phyloP scores from a whole-genome alignment of 2,888 invertebrate genomes.

The Pterostichus niger region DNA sequence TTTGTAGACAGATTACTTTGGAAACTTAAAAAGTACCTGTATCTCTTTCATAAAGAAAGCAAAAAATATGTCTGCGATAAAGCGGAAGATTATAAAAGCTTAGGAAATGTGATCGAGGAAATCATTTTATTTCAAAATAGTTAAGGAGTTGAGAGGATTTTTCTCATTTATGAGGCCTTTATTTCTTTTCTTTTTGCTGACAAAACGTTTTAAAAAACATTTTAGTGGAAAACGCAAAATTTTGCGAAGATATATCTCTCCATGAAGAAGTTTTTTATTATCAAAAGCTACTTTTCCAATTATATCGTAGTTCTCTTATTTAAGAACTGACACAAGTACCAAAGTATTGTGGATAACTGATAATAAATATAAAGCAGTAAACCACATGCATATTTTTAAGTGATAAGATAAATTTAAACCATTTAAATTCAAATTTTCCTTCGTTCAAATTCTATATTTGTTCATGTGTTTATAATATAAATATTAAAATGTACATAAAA shows the following conservation, averaged over 20 bases:
- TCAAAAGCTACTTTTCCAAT: too few species aligned
- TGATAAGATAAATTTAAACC: not conserved
- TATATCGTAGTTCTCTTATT: too few species aligned
- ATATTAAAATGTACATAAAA: too few species aligned
- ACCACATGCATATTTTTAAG: not conserved
- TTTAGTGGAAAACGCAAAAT: slow-evolving; percentile 8
- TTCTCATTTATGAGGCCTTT: slow-evolving; percentile 8
- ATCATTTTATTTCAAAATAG: slow-evolving; percentile 7
- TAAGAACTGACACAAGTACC: too few species aligned
- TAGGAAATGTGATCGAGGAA: slow-evolving; percentile 4
- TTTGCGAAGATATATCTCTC: not conserved
- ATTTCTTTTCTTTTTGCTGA: slow-evolving; percentile 27
- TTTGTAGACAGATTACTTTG: too few species aligned
- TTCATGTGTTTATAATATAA: too few species aligned
- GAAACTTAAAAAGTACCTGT: too few species aligned
- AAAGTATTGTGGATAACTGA: not conserved
- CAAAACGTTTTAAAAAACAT: slow-evolving; percentile 19
- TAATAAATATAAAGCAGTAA: not conserved
- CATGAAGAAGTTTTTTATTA: not conserved
- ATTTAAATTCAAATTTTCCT: too few species aligned
- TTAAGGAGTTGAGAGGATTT: slow-evolving; percentile 17
- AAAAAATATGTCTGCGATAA: slow-evolving; percentile 11
- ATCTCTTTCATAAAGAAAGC: not conserved
- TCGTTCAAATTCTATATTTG: too few species aligned
- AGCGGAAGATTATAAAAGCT: slow-evolving; percentile 3